Conservation (phyloP, 1,140 invertebrate species). For the Achatina immaculata region DNA sequence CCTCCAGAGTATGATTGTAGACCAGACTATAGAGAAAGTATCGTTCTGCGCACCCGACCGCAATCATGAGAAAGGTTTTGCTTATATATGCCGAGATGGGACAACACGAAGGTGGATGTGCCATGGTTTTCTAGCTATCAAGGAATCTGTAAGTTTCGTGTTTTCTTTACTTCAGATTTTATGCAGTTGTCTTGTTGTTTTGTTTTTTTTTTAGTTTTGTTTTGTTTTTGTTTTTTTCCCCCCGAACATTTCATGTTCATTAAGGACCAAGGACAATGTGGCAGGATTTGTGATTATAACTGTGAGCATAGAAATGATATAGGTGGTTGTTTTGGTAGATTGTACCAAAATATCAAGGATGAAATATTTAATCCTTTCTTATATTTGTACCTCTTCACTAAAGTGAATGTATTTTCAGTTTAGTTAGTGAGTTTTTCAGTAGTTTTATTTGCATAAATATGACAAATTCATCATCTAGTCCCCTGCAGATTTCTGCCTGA, state of each 20-base stretch:
- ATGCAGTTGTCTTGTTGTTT: background rate
- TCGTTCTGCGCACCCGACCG: slow-evolving; percentile 99
- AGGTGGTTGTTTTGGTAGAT: too few relatives aligned
- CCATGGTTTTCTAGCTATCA: slow-evolving; percentile 96
- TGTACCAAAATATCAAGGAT: too few relatives aligned
- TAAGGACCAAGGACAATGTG: background rate
- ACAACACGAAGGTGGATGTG: slow-evolving; percentile 97
- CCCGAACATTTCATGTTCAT: too few relatives aligned
- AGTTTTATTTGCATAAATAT: too few relatives aligned
- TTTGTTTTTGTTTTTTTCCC: background rate
- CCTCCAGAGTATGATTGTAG: slow-evolving; percentile 92
- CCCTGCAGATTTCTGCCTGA: too few relatives aligned
- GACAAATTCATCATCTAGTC: too few relatives aligned
- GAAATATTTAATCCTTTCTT: too few relatives aligned
- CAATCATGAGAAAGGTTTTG: slow-evolving; percentile 97
- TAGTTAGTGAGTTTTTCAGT: too few relatives aligned
- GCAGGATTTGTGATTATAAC: too few relatives aligned
- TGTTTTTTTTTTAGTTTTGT: background rate
- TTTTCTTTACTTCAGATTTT: slow-evolving; percentile 43
- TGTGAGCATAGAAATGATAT: too few relatives aligned
- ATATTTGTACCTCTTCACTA: too few relatives aligned
- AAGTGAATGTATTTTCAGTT: too few relatives aligned
- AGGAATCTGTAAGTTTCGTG: slow-evolving; percentile 84
- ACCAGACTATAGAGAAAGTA: slow-evolving; percentile 99
- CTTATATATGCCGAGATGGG: slow-evolving; percentile 89